phyloP scores from a whole-genome alignment of 2,113 vertebrate species.

The Brevimyrus niger region DNA sequence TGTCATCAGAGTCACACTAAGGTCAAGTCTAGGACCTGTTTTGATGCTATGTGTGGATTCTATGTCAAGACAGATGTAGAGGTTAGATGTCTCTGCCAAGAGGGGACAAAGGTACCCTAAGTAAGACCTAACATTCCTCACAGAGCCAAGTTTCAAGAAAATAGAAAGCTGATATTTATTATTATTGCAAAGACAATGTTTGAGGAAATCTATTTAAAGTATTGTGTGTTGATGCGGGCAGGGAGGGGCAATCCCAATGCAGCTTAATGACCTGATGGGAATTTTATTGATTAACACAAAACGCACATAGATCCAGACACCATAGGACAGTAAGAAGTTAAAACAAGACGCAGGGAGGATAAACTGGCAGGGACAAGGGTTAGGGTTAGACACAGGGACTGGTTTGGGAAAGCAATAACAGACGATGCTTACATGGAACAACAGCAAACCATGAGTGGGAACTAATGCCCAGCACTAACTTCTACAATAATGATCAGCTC shows the following conservation, averaged over 20 bases:
- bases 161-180: background rate
- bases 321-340: background rate
- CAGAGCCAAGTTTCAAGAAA: background rate
- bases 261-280: background rate
- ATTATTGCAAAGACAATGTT: background rate
- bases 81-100: background rate
- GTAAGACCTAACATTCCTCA: background rate
- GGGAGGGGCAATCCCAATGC: background rate
- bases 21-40: background rate
- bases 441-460: background rate
- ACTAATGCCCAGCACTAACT: background rate
- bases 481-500: background rate
- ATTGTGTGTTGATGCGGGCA: background rate
- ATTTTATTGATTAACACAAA: background rate
- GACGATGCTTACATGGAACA: background rate
- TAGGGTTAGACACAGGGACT: no score
- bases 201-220: background rate
- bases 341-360: background rate
- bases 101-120: background rate
- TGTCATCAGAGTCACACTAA: background rate
- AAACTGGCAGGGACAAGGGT: background rate
- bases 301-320: background rate
- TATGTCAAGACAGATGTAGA: background rate
- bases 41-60: background rate
- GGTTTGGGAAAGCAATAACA: background rate